phyloP scores from a whole-genome alignment of 2,113 vertebrate genomes.

The Todiramphus chloris region DNA sequence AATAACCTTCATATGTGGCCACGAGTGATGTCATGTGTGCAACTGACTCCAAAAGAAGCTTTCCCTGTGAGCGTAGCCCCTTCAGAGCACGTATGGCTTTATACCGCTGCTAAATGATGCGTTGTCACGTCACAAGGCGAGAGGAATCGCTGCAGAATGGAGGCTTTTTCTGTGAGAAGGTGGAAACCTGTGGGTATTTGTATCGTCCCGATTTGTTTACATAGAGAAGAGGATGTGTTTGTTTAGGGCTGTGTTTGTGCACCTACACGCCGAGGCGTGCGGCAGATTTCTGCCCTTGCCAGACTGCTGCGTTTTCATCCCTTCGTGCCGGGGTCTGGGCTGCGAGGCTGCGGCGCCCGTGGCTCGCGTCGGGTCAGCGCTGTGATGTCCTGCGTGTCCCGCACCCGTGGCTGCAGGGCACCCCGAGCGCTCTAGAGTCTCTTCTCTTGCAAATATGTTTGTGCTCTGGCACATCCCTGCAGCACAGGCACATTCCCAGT shows the following conservation, averaged over 20 bases:
- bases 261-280: background rate
- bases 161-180: background rate
- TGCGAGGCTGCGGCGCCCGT: background rate
- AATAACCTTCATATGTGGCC: conserved; percentile 63
- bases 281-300: background rate
- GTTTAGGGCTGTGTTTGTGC: background rate
- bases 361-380: background rate
- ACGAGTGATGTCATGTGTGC: background rate
- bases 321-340: background rate
- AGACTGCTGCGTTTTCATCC: background rate
- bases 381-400: background rate
- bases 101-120: background rate
- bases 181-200: background rate
- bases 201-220: background rate
- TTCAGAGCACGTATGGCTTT: conserved; percentile 5
- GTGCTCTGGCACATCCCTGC: background rate
- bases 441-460: background rate
- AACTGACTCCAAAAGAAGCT: conserved; percentile 21
- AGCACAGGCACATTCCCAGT: background rate
- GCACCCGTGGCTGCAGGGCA: conserved; percentile 7
- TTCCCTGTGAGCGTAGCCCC: background rate
- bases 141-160: background rate
- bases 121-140: background rate
- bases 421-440: background rate
- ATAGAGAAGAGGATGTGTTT: background rate